A percentile compares a stretch with the other conserved stretches of the same genome.
Evolutionary conservation across 2,797 vertebrate genomes (phyloP).

Genomic region (Labroides dimidiatus): DNA sequence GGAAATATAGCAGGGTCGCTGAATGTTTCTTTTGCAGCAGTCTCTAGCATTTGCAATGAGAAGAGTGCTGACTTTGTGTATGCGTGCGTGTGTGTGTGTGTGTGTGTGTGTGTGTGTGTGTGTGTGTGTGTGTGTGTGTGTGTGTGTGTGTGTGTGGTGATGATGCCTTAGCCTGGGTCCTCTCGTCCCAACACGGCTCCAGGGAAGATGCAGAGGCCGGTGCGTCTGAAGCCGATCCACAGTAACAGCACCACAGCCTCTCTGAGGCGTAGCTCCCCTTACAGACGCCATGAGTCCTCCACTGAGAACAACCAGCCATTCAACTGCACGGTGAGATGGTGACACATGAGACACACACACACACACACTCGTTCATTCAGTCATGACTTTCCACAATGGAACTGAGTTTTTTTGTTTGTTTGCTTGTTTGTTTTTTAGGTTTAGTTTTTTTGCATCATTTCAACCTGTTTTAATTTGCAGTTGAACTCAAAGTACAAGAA

Average conservation of each 20-base stretch:
- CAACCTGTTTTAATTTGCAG: too few species aligned
- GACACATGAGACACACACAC: slow-evolving; percentile 20
- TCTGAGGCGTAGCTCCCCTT: slow-evolving; percentile 74
- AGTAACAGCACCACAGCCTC: slow-evolving; percentile 68
- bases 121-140: slow-evolving; percentile 7
- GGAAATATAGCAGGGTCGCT: too few species aligned
- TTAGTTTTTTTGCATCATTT: too few species aligned
- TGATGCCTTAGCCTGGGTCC: slow-evolving; percentile 77
- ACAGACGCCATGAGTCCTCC: slow-evolving; percentile 56
- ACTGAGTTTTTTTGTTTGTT: neutral
- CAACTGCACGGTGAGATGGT: slow-evolving; percentile 78
- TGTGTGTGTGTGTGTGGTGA: too few species aligned
- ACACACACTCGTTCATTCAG: slow-evolving; percentile 16
- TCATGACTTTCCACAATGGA: neutral
- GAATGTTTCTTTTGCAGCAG: neutral
- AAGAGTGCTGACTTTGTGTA: neutral
- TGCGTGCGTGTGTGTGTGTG: too few species aligned
- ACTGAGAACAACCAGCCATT: slow-evolving; percentile 72
- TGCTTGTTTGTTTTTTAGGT: too few species aligned
- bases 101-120: slow-evolving; percentile 2
- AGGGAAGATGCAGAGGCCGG: slow-evolving; percentile 85
- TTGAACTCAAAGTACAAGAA: too few species aligned
- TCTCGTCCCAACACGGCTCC: slow-evolving; percentile 90
- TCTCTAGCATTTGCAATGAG: neutral
- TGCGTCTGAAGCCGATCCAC: slow-evolving; percentile 85